These are phyloP conservation scores for Sepiola atlantica DNA, from an alignment of 2,888 invertebrate genomes.

Conservation along the genomic window DNA sequence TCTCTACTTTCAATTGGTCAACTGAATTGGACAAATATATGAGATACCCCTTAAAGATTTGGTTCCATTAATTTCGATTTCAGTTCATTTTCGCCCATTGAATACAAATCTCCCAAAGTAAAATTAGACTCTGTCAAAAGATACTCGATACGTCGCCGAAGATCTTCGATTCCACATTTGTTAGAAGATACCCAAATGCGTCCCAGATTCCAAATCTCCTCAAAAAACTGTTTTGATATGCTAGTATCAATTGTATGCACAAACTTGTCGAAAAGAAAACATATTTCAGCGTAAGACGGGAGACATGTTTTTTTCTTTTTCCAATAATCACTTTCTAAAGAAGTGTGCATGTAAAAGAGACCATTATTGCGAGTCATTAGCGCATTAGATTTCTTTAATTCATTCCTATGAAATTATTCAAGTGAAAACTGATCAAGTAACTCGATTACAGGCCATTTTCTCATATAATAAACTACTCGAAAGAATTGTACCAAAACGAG, in stretches of 20 bases:
- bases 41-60: not conserved
- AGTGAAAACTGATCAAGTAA: not conserved
- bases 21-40: not conserved
- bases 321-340: no score
- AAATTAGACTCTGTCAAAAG: not conserved
- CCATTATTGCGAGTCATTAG: not conserved
- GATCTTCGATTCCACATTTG: not conserved
- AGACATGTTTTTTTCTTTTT: not conserved
- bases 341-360: no score
- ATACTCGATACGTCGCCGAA: not conserved
- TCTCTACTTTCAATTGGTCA: not conserved
- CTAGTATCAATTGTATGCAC: not conserved
- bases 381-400: not conserved
- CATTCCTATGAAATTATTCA: not conserved
- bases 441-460: not conserved
- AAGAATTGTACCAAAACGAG: no score
- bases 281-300: not conserved
- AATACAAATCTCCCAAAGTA: not conserved
- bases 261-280: not conserved
- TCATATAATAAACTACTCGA: no score
- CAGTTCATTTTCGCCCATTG: not conserved
- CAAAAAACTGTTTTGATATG: not conserved
- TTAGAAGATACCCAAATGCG: not conserved
- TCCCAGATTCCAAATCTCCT: no score
- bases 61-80: not conserved